Base-by-base conservation (phyloP, 2,888 invertebrate genomes). In the Sesamia inferens region DNA sequence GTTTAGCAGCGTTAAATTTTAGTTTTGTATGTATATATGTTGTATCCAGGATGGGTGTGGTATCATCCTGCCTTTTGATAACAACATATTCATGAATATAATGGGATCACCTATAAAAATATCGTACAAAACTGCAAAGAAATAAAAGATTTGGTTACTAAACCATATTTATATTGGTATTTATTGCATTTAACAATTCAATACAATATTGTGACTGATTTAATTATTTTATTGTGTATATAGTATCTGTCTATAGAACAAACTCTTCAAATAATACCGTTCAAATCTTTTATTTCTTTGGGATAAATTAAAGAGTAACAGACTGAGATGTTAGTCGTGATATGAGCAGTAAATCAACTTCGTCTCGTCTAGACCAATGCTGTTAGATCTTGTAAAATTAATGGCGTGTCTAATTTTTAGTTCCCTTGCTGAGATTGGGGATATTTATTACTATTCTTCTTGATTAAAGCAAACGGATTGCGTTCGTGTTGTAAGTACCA, bases 351-450 rank as follows among this genome's bases (percentile, higher is more conserved):
- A 81, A 81, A 81, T 81, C 85, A 81, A 84, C 63, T 59, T 19
- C 42, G 85, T 69, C n/a, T 76, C 55, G 84, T 84, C 81, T 84
- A 81, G 85, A 81, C 81, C 55, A 84, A 68, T 80, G 71, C 51
- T 84, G 76, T 81, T 81, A 65, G 80, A 83, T 71, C 68, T 76
- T 69, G 59, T 76, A 69, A 69, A 84, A 71, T 72, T 81, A 81
- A 81, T 84, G 85, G 82, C 13, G 51, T 66, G 67, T 76, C 71
- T 76, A 84, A 81, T 81, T 81, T 81, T 84, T 63, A 81, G 71
- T 81, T 69, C 51, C 59, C 14, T 24, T 67, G 66, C 64, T 59
- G 6, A 81, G 67, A 76, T 69, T 67, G 71, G 19, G 55, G 66
- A 76, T 81, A 81, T 76, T 81, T 81, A 84, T 84, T 69, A 31